Evolutionary conservation across 2,113 vertebrate genomes (phyloP).

Genomic region (Neogale vison): DNA sequence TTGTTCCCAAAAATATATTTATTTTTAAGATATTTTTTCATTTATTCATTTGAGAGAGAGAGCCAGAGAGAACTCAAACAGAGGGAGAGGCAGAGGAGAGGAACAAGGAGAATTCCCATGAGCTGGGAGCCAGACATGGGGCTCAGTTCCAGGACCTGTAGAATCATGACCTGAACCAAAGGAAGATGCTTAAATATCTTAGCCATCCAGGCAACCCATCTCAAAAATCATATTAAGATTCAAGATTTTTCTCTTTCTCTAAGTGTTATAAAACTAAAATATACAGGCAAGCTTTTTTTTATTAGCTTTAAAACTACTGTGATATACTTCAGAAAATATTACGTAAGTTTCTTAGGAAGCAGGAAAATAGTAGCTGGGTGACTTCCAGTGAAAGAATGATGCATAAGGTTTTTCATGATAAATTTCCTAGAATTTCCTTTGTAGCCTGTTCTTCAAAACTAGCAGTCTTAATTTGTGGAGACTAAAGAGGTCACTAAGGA

Average conservation of each 20-base stretch:
- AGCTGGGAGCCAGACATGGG: too few species aligned
- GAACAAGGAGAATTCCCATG: too few species aligned
- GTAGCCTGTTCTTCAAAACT: background rate
- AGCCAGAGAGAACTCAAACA: too few species aligned
- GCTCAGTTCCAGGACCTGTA: too few species aligned
- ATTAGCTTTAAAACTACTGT: background rate
- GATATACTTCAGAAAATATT: background rate
- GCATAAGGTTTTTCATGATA: too few species aligned
- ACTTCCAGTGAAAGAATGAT: background rate
- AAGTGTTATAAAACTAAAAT: background rate
- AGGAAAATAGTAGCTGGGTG: background rate
- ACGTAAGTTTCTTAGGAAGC: background rate
- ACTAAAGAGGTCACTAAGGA: background rate
- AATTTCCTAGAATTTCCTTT: background rate
- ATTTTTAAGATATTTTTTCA: too few species aligned
- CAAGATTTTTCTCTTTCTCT: background rate
- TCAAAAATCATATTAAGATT: background rate
- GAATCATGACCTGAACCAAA: too few species aligned
- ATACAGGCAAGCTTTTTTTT: background rate
- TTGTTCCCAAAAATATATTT: background rate
- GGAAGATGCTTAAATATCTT: too few species aligned
- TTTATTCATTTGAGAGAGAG: too few species aligned
- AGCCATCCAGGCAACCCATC: too few species aligned
- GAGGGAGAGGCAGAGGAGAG: too few species aligned
- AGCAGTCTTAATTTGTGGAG: background rate